Conservation (phyloP, 1,140 invertebrate genomes). For the Drosophila bocqueti region DNA sequence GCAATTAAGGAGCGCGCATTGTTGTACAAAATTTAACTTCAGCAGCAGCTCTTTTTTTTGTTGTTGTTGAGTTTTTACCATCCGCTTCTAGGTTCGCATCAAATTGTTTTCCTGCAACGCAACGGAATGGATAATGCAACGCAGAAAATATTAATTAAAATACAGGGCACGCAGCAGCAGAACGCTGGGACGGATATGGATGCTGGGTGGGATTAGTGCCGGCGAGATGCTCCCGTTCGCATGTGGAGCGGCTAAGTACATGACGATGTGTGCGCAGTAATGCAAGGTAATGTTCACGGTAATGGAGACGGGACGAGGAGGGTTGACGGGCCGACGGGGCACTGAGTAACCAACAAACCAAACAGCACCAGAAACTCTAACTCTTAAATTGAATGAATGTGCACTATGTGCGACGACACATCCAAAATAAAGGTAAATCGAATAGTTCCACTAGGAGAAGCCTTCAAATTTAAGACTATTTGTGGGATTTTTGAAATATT, state of each 20-base stretch:
- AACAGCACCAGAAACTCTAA: conserved; percentile 46
- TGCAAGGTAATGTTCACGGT: conserved; percentile 15
- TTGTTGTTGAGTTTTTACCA: not conserved
- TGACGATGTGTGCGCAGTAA: conserved; percentile 18
- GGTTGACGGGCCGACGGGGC: not conserved
- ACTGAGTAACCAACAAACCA: conserved; percentile 63
- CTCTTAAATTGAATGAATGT: conserved; percentile 71
- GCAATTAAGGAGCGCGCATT: conserved; percentile 14
- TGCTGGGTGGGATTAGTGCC: conserved; percentile 11
- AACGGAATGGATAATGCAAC: conserved; percentile 37
- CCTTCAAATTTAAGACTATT: not conserved
- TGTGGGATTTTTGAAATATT: not conserved
- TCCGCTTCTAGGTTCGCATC: not conserved
- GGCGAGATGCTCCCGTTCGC: conserved; percentile 8
- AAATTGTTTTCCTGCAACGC: conserved; percentile 12
- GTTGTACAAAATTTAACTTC: conserved; percentile 21
- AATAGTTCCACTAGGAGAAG: not conserved
- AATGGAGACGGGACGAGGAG: not conserved
- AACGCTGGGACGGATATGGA: conserved; percentile 4
- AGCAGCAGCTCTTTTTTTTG: conserved; percentile 3
- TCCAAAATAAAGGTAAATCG: not conserved
- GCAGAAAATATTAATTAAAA: conserved; percentile 77
- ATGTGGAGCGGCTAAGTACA: conserved; percentile 21
- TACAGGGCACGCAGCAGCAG: conserved; percentile 32
- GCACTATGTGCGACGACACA: conserved; percentile 28